A percentile compares a stretch with the other conserved stretches of the same genome.
These are phyloP conservation scores for Pachydiplax longipennis DNA, from an alignment of 2,888 invertebrate species.

Conservation along the genomic window DNA sequence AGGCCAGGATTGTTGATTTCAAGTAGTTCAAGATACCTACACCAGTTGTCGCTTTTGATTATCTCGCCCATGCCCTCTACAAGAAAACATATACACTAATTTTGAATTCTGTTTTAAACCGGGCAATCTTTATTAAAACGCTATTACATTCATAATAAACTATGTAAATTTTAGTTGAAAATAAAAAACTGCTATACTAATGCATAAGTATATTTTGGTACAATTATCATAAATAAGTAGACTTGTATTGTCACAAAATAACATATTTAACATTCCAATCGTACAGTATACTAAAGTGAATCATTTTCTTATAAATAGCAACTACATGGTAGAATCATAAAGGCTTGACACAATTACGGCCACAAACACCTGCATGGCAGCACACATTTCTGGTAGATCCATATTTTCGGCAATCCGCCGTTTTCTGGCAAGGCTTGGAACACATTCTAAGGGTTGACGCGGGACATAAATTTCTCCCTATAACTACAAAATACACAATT, in stretches of 20 bases:
- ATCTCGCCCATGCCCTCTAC: neutral
- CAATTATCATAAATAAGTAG: neutral
- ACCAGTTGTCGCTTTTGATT: neutral
- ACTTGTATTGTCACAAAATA: neutral
- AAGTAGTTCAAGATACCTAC: slow-evolving; percentile 19
- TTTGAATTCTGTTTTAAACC: neutral
- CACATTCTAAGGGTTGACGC: neutral
- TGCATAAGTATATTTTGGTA: too few relatives aligned
- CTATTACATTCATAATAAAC: neutral
- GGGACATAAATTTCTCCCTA: neutral
- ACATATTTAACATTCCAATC: too few relatives aligned
- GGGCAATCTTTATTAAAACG: neutral
- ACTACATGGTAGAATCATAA: too few relatives aligned
- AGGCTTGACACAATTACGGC: neutral
- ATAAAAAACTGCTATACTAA: too few relatives aligned
- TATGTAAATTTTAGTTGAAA: neutral
- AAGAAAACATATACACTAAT: neutral
- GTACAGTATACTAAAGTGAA: too few relatives aligned
- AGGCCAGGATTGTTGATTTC: neutral
- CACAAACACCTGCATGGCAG: neutral
- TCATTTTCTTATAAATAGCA: too few relatives aligned
- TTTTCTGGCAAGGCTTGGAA: neutral
- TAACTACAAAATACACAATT: neutral
- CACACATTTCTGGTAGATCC: neutral
- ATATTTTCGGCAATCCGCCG: neutral